phyloP scores from a whole-genome alignment of 1,140 invertebrate genomes.

The Chelonus insularis region DNA sequence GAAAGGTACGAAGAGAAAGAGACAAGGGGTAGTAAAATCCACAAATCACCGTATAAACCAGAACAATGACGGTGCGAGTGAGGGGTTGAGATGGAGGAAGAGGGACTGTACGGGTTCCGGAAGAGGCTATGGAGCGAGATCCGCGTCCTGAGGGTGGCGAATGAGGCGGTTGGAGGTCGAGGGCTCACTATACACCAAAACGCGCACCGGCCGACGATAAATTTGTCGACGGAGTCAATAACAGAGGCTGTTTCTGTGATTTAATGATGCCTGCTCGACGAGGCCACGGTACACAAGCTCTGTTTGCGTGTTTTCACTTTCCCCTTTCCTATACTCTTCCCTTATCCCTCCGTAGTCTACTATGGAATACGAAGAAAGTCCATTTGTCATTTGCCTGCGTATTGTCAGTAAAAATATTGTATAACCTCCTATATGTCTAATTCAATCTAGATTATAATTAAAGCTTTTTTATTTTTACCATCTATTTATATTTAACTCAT shows the following conservation, averaged over 20 bases:
- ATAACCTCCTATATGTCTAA: background rate
- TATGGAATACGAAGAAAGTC: conserved; percentile 19
- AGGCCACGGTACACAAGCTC: conserved; percentile 15
- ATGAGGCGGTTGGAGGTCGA: conserved; percentile 28
- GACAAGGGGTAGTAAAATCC: conserved; percentile 49
- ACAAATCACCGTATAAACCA: conserved; percentile 61
- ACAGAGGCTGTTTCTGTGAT: conserved; percentile 60
- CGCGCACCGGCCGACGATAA: conserved; percentile 53
- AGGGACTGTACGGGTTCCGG: conserved; percentile 31
- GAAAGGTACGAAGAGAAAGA: conserved; percentile 20
- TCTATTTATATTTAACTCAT: too few relatives aligned
- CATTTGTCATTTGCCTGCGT: conserved; percentile 15
- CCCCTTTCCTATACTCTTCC: conserved; percentile 5
- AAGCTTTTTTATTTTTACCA: background rate
- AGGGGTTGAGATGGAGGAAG: conserved; percentile 25
- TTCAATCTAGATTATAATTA: background rate
- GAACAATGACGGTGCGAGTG: conserved; percentile 54
- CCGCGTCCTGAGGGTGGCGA: conserved; percentile 2
- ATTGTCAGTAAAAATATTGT: background rate
- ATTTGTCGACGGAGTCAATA: conserved; percentile 61
- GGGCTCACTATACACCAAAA: conserved; percentile 42
- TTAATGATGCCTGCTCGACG: conserved; percentile 54
- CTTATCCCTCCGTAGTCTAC: conserved; percentile 2
- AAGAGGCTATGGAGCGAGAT: conserved; percentile 28
- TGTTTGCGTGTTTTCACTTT: conserved; percentile 28